Evolutionary conservation across 2,888 invertebrate species (phyloP).

Genomic region (Keiferia lycopersicella): DNA sequence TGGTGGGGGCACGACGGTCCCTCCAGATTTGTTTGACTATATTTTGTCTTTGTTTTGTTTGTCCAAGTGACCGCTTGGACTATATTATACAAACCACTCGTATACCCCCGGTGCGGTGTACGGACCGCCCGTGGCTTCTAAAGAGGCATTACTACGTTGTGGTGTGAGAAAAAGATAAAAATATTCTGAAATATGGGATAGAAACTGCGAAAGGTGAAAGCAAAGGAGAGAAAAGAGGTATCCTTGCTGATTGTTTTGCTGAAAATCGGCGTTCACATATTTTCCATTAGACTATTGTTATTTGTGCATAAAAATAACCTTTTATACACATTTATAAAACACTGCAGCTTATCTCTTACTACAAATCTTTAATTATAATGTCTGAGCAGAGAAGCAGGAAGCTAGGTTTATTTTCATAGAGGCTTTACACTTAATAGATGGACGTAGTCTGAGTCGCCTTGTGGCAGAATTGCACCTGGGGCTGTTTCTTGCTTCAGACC

Average conservation of each 20-base stretch:
- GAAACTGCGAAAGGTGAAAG: background rate
- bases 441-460: background rate
- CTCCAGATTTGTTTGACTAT: too few relatives aligned
- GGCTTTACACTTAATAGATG: background rate
- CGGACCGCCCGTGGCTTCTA: background rate
- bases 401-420: background rate
- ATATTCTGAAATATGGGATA: background rate
- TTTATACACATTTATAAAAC: too few relatives aligned
- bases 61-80: too few relatives aligned
- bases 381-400: background rate
- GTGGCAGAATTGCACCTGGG: conserved; percentile 1
- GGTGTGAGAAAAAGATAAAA: conserved; percentile 9
- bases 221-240: background rate
- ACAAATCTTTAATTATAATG: background rate
- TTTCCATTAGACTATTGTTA: too few relatives aligned
- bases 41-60: too few relatives aligned
- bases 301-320: too few relatives aligned
- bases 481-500: background rate
- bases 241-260: too few relatives aligned
- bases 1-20: too few relatives aligned
- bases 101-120: background rate
- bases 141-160: background rate
- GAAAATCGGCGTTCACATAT: too few relatives aligned
- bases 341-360: too few relatives aligned
- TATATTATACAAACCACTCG: too few relatives aligned